phyloP scores from a whole-genome alignment of 2,113 vertebrate species.

The Cavia porcellus region DNA sequence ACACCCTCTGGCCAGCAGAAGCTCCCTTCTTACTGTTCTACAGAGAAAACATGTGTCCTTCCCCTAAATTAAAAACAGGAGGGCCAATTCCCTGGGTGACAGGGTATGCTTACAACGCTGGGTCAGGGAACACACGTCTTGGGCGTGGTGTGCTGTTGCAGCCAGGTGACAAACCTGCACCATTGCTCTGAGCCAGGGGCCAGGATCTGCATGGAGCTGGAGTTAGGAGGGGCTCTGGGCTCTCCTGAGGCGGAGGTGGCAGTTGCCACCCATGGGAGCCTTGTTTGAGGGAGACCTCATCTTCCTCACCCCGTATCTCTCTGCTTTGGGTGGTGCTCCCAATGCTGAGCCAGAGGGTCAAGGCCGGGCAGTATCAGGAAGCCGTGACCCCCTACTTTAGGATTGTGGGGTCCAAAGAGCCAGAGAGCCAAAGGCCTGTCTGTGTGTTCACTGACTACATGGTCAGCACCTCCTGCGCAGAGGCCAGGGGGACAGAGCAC shows the following conservation, averaged over 20 bases:
- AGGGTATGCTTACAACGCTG: not conserved
- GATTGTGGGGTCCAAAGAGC: not conserved
- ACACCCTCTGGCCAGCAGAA: not conserved
- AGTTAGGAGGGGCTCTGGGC: not conserved
- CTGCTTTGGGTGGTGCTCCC: not conserved
- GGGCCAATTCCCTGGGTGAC: not conserved
- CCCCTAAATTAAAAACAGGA: not conserved
- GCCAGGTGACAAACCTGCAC: not conserved
- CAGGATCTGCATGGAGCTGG: not conserved
- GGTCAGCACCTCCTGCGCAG: not conserved
- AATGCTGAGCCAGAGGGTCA: not conserved
- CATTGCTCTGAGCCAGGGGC: no score
- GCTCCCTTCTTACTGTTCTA: not conserved
- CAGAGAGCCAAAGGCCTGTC: not conserved
- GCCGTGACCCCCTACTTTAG: not conserved
- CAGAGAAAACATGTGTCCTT: not conserved
- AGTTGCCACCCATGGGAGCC: rapidly evolving
- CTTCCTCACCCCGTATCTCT: not conserved
- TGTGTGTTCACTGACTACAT: not conserved
- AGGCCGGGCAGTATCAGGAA: not conserved
- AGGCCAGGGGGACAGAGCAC: not conserved
- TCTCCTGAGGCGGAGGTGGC: not conserved
- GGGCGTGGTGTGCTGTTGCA: not conserved
- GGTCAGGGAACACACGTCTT: not conserved
- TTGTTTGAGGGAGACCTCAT: not conserved